phyloP scores from a whole-genome alignment of 2,113 vertebrate species.

The Odontophorus gujanensis region DNA sequence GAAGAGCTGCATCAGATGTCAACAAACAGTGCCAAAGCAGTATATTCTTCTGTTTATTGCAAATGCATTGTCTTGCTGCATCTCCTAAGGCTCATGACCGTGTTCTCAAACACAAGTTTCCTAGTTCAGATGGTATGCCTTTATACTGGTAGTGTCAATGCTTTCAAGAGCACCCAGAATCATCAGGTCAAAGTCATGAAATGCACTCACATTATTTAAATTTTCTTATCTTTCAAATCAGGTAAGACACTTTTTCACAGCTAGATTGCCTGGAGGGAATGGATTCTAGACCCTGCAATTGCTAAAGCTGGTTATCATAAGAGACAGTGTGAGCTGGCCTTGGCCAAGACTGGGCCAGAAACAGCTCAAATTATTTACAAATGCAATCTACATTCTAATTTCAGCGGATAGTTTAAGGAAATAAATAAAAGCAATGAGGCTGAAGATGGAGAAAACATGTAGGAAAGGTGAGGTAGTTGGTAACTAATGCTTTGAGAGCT shows the following conservation, averaged over 20 bases:
- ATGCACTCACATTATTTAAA: neutral
- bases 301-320: neutral
- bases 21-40: neutral
- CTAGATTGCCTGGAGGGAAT: neutral
- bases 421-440: neutral
- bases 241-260: neutral
- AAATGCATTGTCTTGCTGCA: neutral
- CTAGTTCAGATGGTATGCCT: neutral
- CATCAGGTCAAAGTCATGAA: neutral
- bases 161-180: neutral
- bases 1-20: neutral
- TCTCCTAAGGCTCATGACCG: neutral
- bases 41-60: neutral
- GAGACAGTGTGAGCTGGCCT: neutral
- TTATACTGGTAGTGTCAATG: neutral
- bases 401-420: neutral
- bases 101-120: neutral
- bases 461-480: neutral
- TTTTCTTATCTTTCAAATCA: neutral
- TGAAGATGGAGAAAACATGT: neutral
- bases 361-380: neutral
- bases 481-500: neutral
- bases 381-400: neutral
- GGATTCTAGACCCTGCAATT: neutral
- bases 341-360: neutral